Evolutionary conservation across 2,888 invertebrate species (phyloP), one percentile per base, ranked within the genome.

Genomic region (Pristionchus arcanus): DNA sequence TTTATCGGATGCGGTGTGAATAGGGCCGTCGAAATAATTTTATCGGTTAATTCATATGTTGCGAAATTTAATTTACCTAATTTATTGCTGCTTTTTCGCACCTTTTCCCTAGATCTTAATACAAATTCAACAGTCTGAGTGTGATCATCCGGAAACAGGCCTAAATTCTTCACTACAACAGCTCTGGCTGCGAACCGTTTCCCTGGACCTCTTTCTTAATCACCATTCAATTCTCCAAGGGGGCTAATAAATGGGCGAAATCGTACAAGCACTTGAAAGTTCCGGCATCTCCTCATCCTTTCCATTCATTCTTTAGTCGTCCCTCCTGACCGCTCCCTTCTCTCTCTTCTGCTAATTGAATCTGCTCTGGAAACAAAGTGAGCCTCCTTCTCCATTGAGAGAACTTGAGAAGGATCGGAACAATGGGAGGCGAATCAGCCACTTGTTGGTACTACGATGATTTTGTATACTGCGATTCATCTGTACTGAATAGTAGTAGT

Each of bases 221-320:
- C 77, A 77, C 42, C 42, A 77, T 42, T 42, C 77, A 77, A 21
- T 34, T 42, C 42, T 21, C 25, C 55, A 4, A 55, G 55, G 42
- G n/a, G 42, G 42, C 42, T 49, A 49, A 49, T 49, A 55, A 55
- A 53, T 53, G 49, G n/a, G n/a, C 49, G 74, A 21, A 74, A 77
- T 77, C 77, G 77, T 77, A 77, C 77, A 77, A 77, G 42, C 77
- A 77, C 77, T 77, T 77, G 21, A 77, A 49, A 77, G 77, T 77
- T 77, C 77, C 77, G 77, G 77, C 77, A 49, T 49, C 42, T 11
- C 55, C 55, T 55, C 55, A 1, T 55, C 55, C 55, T 55, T 31
- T 49, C 42, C 77, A 77, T 77, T 77, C 77, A 77, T 77, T 77
- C 77, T 77, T 77, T 49, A 71, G 71, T 77, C 34, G 37, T 34